Evolutionary conservation across 2,113 vertebrate genomes (phyloP).

Genomic region (Cololabis saira): DNA sequence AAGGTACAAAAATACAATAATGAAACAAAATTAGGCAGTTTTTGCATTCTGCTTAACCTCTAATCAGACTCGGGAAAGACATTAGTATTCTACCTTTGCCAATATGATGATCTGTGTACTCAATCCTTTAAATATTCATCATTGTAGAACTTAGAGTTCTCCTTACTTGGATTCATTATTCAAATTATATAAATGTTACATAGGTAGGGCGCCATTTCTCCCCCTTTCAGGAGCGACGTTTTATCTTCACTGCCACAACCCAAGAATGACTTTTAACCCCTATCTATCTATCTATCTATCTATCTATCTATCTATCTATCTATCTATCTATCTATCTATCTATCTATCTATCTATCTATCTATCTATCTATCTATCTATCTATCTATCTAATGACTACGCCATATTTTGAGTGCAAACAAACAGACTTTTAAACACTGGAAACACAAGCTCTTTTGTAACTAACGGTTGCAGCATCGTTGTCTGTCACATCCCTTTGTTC

Average conservation of each 20-base stretch:
- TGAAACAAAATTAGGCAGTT: slow-evolving; percentile 83
- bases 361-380: background rate
- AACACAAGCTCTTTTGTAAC: no score
- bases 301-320: background rate
- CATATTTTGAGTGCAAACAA: no score
- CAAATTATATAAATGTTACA: slow-evolving; percentile 85
- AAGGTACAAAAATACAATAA: slow-evolving; percentile 74
- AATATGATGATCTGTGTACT: slow-evolving; percentile 86
- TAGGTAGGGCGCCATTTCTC: slow-evolving; percentile 71
- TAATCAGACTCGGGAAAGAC: slow-evolving; percentile 79
- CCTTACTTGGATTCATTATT: slow-evolving; percentile 84
- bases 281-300: background rate
- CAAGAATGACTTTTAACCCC: slow-evolving; percentile 71
- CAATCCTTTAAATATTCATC: slow-evolving; percentile 85
- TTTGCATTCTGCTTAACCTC: slow-evolving; percentile 84
- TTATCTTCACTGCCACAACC: slow-evolving; percentile 67
- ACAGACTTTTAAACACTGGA: no score
- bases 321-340: background rate
- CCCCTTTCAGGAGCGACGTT: slow-evolving; percentile 67
- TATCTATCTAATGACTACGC: no score
- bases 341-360: slow-evolving; percentile 1
- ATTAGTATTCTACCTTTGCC: slow-evolving; percentile 86
- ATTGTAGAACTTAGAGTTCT: slow-evolving; percentile 78
- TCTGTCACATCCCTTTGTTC: no score
- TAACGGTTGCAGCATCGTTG: no score